phyloP scores from a whole-genome alignment of 2,888 invertebrate species.

The Eilema caniola region DNA sequence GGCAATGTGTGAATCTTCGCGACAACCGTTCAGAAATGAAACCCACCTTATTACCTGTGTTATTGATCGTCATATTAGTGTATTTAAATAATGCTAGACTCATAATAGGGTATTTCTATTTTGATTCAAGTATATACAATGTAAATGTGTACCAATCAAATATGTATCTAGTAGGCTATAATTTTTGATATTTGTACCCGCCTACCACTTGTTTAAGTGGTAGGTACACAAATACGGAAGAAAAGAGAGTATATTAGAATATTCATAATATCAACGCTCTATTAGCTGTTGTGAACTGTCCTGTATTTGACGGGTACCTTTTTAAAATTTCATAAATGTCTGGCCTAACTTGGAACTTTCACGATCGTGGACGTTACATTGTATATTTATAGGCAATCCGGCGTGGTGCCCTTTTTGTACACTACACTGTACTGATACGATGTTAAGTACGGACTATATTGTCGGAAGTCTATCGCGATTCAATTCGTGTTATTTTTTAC shows the following conservation, averaged over 20 bases:
- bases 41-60: no score
- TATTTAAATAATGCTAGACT: no score
- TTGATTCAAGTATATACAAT: no score
- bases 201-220: background rate
- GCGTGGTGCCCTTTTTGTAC: constrained; percentile 46
- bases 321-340: constrained; percentile 66
- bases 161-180: no score
- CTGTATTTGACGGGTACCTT: constrained; percentile 38
- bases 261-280: constrained; percentile 35
- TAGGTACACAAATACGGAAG: constrained; percentile 2
- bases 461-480: background rate
- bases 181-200: no score
- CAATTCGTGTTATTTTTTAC: no score
- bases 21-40: no score
- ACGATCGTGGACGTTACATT: constrained; percentile 55
- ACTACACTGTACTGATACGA: constrained; percentile 51
- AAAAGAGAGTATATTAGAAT: constrained; percentile 23
- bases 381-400: constrained; percentile 68
- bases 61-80: no score
- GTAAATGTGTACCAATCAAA: no score
- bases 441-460: background rate
- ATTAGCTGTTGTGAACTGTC: constrained; percentile 44
- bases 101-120: no score
- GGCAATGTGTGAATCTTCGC: no score
- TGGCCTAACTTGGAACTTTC: constrained; percentile 53